Conservation (phyloP, 2,113 vertebrate species). For the Ameiurus melas region DNA sequence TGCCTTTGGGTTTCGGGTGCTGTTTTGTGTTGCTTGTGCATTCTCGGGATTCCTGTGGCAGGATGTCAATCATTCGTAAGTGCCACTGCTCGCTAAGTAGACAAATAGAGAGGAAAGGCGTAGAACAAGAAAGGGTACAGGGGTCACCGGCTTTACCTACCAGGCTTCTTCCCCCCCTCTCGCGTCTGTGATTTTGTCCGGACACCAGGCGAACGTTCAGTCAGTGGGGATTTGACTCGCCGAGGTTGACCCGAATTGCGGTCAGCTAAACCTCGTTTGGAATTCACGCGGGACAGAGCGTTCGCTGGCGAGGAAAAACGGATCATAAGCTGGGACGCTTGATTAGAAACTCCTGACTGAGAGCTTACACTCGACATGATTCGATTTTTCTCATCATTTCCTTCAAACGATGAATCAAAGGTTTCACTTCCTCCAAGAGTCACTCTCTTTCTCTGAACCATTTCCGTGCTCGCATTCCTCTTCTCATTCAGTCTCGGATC, state of each 20-base stretch:
- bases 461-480: background rate
- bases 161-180: background rate
- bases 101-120: conserved; percentile 12
- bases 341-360: background rate
- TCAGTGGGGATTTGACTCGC: background rate
- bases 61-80: conserved; percentile 54
- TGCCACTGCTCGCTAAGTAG: conserved; percentile 14
- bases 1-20: conserved; percentile 30
- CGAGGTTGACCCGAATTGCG: background rate
- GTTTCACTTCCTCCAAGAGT: background rate
- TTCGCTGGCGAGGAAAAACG: background rate
- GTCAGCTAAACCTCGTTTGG: background rate
- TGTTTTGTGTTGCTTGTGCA: conserved; percentile 44
- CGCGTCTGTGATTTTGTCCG: conserved; percentile 22
- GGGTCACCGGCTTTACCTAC: too few relatives aligned
- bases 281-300: background rate
- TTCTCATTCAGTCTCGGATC: background rate
- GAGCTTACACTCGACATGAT: background rate
- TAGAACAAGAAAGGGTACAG: background rate
- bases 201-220: background rate
- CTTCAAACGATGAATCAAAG: background rate
- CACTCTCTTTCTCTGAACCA: background rate
- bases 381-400: background rate
- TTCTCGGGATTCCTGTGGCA: conserved; percentile 58
- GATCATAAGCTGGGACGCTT: background rate